Conservation (phyloP, 2,888 invertebrate genomes). For the Sinhomidia bicolor region DNA sequence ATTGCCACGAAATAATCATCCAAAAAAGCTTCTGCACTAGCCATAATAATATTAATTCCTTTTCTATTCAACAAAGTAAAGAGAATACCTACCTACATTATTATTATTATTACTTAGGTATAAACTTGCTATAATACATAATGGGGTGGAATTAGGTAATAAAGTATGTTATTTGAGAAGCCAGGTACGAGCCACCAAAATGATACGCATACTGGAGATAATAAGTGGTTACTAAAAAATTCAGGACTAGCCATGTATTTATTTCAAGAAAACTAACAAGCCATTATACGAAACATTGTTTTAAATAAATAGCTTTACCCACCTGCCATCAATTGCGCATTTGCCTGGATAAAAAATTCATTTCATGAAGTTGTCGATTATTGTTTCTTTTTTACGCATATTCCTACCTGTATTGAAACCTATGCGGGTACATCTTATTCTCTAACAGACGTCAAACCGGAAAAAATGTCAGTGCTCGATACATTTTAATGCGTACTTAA, state of each 20-base stretch:
- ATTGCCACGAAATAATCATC: slow-evolving; percentile 21
- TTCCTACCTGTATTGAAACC: neutral
- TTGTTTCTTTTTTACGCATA: slow-evolving; percentile 3
- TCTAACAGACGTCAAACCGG: neutral
- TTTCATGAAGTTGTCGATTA: neutral
- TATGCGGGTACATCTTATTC: too few relatives aligned
- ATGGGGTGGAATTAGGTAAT: neutral
- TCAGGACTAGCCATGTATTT: slow-evolving; percentile 30
- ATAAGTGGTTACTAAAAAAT: slow-evolving; percentile 57
- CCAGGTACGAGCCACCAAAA: slow-evolving; percentile 45
- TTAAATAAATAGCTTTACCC: slow-evolving; percentile 15
- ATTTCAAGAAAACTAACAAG: slow-evolving; percentile 45
- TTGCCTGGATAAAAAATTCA: neutral
- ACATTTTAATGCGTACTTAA: slow-evolving; percentile 56
- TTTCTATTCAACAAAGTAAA: neutral
- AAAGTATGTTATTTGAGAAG: slow-evolving; percentile 35
- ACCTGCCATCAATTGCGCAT: neutral
- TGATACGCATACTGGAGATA: slow-evolving; percentile 47
- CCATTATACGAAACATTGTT: neutral
- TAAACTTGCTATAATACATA: neutral
- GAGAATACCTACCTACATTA: neutral
- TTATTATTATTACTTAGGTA: slow-evolving; percentile 20
- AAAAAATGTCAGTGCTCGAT: neutral
- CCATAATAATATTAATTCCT: slow-evolving; percentile 1
- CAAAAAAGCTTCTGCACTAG: neutral